These are phyloP conservation scores for Calosoma granatense DNA, from an alignment of 1,140 invertebrate genomes.

Conservation along the genomic window DNA sequence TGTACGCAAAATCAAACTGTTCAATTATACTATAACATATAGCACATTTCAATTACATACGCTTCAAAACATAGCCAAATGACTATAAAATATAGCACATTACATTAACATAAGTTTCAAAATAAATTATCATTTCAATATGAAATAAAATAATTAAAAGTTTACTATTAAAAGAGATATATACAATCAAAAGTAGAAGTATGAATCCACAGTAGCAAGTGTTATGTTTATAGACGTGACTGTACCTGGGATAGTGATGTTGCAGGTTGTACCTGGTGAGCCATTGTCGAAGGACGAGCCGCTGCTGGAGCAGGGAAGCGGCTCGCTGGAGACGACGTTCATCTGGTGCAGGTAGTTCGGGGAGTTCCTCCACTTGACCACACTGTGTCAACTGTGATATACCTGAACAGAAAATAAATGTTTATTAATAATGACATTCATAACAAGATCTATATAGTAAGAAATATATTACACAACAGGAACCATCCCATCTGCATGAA, in stretches of 20 bases:
- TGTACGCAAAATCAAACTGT: constrained; percentile 27
- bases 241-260: constrained; percentile 61
- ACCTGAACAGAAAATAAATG: constrained; percentile 43
- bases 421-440: constrained; percentile 12
- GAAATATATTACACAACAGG: background rate
- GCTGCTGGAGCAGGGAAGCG: constrained; percentile 63
- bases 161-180: no score
- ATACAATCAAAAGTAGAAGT: no score
- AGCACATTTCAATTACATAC: constrained; percentile 10
- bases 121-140: no score
- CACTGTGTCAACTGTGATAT: constrained; percentile 71
- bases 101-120: no score
- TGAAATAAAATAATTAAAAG: no score
- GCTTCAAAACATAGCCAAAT: background rate
- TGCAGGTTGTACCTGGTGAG: constrained; percentile 60
- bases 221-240: no score
- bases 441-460: background rate
- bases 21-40: background rate
- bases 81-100: no score
- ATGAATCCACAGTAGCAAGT: no score
- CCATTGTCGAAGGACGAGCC: constrained; percentile 71
- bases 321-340: constrained; percentile 67
- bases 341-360: constrained; percentile 67
- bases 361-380: constrained; percentile 54
- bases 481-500: no score